Conservation (phyloP, 2,888 invertebrate species). For the Blera fallax region DNA sequence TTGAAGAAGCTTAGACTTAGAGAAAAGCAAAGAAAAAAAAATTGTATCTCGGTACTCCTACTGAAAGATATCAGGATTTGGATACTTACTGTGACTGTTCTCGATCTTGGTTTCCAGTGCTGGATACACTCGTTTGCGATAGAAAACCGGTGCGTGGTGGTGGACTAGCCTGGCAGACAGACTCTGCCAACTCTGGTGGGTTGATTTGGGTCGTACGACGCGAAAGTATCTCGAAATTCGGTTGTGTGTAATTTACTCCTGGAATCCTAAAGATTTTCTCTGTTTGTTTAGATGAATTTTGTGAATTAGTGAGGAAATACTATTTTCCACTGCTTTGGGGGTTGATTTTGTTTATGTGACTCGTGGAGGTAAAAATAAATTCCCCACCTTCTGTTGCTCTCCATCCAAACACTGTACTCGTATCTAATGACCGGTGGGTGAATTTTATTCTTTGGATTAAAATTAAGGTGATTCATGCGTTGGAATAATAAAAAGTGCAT, state of each 20-base stretch:
- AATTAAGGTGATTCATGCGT: not conserved
- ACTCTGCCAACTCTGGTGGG: slow-evolving; percentile 62
- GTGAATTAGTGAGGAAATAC: slow-evolving; percentile 20
- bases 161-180: slow-evolving; percentile 14
- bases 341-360: slow-evolving; percentile 9
- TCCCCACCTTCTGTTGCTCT: not conserved
- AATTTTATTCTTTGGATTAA: not conserved
- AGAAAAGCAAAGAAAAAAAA: slow-evolving; percentile 16
- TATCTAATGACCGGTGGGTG: not conserved
- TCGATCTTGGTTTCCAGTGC: slow-evolving; percentile 30
- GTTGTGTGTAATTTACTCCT: slow-evolving; percentile 45
- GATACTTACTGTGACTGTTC: slow-evolving; percentile 8
- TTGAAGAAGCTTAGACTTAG: slow-evolving; percentile 40
- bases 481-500: not conserved
- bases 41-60: slow-evolving; percentile 48
- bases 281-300: slow-evolving; percentile 26
- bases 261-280: slow-evolving; percentile 2
- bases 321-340: not conserved
- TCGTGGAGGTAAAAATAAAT: slow-evolving; percentile 9
- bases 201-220: slow-evolving; percentile 39
- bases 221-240: slow-evolving; percentile 38
- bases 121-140: not conserved
- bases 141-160: slow-evolving; percentile 39
- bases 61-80: slow-evolving; percentile 18
- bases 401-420: not conserved